Percentiles rank a stretch among this genome's conserved stretches.
These are phyloP conservation scores for Dermatophagoides farinae DNA, from an alignment of 1,140 invertebrate species.

Conservation along the genomic window DNA sequence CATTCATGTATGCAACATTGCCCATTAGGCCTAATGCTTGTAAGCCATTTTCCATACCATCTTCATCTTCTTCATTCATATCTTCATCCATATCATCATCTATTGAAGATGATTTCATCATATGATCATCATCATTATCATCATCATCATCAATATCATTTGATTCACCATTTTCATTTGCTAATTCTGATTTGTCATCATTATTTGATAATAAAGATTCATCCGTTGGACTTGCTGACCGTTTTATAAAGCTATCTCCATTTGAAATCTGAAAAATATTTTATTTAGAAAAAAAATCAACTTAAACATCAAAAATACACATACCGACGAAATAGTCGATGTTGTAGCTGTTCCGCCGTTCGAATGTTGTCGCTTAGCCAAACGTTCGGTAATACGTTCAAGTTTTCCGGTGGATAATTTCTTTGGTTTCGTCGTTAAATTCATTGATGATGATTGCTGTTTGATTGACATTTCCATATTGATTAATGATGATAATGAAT, in stretches of 20 bases:
- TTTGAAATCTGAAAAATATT: neutral
- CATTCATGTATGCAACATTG: slow-evolving; percentile 4
- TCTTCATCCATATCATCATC: neutral
- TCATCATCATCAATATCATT: neutral
- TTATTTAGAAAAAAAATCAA: neutral
- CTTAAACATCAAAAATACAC: neutral
- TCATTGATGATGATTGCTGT: no score
- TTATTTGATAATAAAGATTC: no score
- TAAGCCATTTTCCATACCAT: neutral
- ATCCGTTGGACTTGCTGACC: no score
- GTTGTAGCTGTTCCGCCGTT: neutral
- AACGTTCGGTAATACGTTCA: neutral
- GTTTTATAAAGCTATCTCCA: no score
- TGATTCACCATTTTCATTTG: neutral
- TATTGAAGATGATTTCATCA: neutral
- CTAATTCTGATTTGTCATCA: neutral
- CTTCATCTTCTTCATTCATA: neutral
- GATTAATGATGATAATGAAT: no score
- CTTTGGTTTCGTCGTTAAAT: neutral
- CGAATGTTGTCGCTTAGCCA: no score
- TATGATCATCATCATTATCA: neutral
- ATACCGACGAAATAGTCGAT: no score
- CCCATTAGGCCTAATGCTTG: slow-evolving; percentile 4
- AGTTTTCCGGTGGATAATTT: neutral
- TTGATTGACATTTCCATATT: no score